phyloP scores from a whole-genome alignment of 2,797 vertebrate species.

The Danio jaintianensis region DNA sequence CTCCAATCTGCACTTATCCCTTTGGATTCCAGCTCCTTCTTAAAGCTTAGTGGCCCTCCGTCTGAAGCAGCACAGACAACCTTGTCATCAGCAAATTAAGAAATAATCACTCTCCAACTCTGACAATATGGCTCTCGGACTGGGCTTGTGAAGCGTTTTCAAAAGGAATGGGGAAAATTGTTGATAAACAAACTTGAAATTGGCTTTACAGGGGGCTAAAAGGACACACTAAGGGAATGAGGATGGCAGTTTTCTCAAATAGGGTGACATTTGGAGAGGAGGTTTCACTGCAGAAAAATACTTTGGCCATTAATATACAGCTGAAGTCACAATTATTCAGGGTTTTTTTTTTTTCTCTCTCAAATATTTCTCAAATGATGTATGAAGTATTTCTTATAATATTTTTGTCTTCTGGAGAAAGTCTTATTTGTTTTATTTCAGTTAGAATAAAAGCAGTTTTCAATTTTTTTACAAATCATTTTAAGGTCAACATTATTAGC shows the following conservation, averaged over 20 bases:
- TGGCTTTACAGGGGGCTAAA: conserved; percentile 1
- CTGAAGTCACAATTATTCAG: too few species aligned
- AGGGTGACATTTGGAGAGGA: not conserved
- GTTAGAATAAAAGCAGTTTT: too few species aligned
- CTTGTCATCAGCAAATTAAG: conserved; percentile 55
- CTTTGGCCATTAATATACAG: too few species aligned
- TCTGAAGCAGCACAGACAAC: conserved; percentile 54
- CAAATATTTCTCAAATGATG: too few species aligned
- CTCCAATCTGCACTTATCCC: conserved; percentile 61
- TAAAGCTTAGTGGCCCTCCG: conserved; percentile 54
- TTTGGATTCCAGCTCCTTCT: conserved; percentile 49
- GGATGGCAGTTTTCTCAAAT: not conserved
- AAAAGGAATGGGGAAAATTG: conserved; percentile 19
- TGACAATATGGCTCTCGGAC: conserved; percentile 18
- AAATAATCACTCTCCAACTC: conserved; percentile 50
- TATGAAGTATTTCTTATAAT: too few species aligned
- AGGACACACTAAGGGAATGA: not conserved
- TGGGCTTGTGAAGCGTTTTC: conserved; percentile 3
- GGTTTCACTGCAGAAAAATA: too few species aligned
- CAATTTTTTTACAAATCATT: not conserved
- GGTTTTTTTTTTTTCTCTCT: too few species aligned
- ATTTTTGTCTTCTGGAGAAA: too few species aligned
- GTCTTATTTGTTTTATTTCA: too few species aligned
- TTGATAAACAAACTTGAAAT: conserved; percentile 35
- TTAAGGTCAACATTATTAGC: too few species aligned